phyloP scores from a whole-genome alignment of 2,797 vertebrate species.

The Rhinella marina region DNA sequence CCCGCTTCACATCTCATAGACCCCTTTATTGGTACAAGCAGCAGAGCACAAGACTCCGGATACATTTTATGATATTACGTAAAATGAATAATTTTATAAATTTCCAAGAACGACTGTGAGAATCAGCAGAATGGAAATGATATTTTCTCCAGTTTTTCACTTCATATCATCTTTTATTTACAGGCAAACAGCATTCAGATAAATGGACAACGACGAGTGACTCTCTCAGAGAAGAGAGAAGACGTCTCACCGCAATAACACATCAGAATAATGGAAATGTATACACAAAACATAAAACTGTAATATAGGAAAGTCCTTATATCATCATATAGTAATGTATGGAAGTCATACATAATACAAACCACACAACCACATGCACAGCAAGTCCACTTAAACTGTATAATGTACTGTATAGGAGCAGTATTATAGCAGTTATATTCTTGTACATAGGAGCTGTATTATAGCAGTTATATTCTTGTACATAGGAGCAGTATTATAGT shows the following conservation, averaged over 20 bases:
- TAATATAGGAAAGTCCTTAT: not conserved
- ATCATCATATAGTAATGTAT: not conserved
- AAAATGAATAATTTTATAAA: not conserved
- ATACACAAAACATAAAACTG: not conserved
- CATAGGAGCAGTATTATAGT: not conserved
- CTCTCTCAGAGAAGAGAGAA: not conserved
- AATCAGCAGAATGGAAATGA: not conserved
- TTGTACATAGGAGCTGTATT: not conserved
- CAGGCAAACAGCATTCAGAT: not conserved
- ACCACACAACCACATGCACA: not conserved
- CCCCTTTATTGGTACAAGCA: not conserved
- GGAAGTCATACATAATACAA: not conserved
- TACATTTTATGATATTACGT: not conserved
- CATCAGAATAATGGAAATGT: not conserved
- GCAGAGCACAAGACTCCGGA: not conserved
- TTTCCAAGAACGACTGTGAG: not conserved
- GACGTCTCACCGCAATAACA: not conserved
- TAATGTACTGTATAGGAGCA: not conserved
- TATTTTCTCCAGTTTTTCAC: not conserved
- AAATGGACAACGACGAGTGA: not conserved
- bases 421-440: constrained; percentile 8
- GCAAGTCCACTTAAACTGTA: not conserved
- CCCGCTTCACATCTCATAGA: not conserved
- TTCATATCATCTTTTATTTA: not conserved
- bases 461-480: constrained; percentile 7